Percentiles rank a stretch among this genome's conserved stretches.
Evolutionary conservation across 2,797 vertebrate species (phyloP).

Genomic region (Gambelia wislizenii): DNA sequence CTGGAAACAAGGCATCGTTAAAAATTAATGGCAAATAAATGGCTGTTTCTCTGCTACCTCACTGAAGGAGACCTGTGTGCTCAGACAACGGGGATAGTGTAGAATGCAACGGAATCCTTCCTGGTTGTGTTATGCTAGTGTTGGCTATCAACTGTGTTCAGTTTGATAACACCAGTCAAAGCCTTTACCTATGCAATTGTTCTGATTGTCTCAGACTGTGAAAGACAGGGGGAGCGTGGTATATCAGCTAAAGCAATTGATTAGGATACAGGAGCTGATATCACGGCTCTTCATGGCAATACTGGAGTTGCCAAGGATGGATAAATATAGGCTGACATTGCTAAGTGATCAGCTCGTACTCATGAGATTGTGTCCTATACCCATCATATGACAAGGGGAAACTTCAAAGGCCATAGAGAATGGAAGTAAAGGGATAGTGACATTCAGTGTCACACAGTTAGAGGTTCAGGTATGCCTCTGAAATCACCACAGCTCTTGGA

Average conservation of each 20-base stretch:
- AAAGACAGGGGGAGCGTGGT: not conserved
- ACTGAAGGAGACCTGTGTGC: not conserved
- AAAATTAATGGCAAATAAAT: slow-evolving; percentile 69
- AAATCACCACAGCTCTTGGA: not conserved
- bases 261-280: not conserved
- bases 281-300: not conserved
- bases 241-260: not conserved
- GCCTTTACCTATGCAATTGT: not conserved
- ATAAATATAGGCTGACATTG: not conserved
- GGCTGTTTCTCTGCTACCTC: slow-evolving; percentile 12
- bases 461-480: not conserved
- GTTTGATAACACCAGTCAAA: not conserved
- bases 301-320: no score
- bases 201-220: not conserved
- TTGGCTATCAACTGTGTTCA: not conserved
- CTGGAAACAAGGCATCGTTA: slow-evolving; percentile 58
- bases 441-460: not conserved
- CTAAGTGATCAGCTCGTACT: not conserved
- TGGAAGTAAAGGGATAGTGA: not conserved
- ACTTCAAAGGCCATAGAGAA: not conserved
- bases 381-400: not conserved
- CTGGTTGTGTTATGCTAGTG: slow-evolving; percentile 1
- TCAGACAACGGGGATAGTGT: not conserved
- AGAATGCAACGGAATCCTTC: slow-evolving; percentile 7
- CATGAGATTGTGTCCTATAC: not conserved